Percentiles rank a stretch among this genome's conserved stretches.
Evolutionary conservation across 2,797 vertebrate species (phyloP).

Genomic region (Falco novaeseelandiae): DNA sequence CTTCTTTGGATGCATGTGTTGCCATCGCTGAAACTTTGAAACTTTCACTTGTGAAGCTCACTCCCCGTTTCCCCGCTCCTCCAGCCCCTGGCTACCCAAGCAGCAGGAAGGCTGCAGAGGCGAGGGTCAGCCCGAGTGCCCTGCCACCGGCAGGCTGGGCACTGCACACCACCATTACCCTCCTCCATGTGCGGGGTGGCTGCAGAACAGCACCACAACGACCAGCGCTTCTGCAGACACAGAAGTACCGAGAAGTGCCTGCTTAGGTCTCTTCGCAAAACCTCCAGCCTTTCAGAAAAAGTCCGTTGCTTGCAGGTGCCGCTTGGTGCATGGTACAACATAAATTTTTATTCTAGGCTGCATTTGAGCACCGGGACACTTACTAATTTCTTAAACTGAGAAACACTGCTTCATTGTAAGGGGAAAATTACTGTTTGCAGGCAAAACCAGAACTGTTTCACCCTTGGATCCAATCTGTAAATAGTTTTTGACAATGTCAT

Average conservation of each 20-base stretch:
- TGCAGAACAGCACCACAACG: fast-evolving
- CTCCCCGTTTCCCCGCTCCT: neutral
- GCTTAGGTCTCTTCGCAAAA: neutral
- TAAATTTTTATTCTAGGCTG: neutral
- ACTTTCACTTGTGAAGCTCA: neutral
- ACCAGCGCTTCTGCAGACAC: neutral
- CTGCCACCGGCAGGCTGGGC: neutral
- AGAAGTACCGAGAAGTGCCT: fast-evolving
- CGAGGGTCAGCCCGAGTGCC: too few relatives aligned
- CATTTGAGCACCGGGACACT: neutral
- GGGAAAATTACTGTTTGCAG: neutral
- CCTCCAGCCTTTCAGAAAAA: neutral
- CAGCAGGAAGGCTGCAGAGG: fast-evolving
- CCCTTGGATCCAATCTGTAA: constrained; percentile 49
- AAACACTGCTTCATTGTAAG: neutral
- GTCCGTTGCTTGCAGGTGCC: neutral
- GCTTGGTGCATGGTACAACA: neutral
- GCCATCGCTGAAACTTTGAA: neutral
- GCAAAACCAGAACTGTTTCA: neutral
- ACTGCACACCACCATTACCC: too few relatives aligned
- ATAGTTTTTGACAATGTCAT: constrained; percentile 40
- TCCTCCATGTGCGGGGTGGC: fast-evolving
- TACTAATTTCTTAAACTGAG: neutral
- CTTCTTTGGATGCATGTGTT: fast-evolving
- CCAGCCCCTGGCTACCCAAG: neutral